Percentiles rank a stretch among this genome's conserved stretches.
Evolutionary conservation across 92 coral and sea anemone genomes (phyloP).

Genomic region (Palythoa heliodiscus): DNA sequence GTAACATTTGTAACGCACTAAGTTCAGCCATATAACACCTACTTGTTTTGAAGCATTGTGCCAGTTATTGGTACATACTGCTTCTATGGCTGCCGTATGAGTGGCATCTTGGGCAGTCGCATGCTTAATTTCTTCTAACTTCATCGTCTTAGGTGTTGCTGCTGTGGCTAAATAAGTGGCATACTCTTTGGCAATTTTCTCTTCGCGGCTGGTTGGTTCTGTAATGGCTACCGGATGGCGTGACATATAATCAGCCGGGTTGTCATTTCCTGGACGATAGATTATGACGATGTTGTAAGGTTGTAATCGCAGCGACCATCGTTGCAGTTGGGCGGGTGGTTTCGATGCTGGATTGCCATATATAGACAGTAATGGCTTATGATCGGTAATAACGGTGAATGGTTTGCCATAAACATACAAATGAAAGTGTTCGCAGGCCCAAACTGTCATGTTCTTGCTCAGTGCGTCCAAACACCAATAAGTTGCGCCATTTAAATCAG

Average conservation of each 20-base stretch:
- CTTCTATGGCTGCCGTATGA: constrained; percentile 25
- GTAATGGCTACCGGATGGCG: constrained; percentile 46
- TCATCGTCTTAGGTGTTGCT: neutral
- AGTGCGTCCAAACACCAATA: constrained; percentile 39
- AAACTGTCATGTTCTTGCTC: constrained; percentile 46
- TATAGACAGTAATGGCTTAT: constrained; percentile 13
- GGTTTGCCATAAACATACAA: neutral
- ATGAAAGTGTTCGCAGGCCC: constrained; percentile 6
- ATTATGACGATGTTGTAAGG: constrained; percentile 8
- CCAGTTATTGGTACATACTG: constrained; percentile 29
- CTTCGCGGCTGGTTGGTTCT: neutral
- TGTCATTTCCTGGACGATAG: constrained; percentile 38
- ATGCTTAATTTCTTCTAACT: constrained; percentile 8
- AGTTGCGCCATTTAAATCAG: constrained; percentile 35
- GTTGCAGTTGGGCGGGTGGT: constrained; percentile 38
- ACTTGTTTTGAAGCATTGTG: neutral
- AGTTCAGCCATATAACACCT: neutral
- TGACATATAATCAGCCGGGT: constrained; percentile 48
- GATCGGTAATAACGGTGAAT: constrained; percentile 13
- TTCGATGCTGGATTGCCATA: constrained; percentile 28
- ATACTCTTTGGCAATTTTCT: neutral
- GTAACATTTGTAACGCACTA: neutral
- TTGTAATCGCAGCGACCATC: constrained; percentile 44
- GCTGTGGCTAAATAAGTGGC: neutral
- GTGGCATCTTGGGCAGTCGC: constrained; percentile 9